Conservation (phyloP, 92 coral and sea anemone species). For the Palythoa caribaeorum region DNA sequence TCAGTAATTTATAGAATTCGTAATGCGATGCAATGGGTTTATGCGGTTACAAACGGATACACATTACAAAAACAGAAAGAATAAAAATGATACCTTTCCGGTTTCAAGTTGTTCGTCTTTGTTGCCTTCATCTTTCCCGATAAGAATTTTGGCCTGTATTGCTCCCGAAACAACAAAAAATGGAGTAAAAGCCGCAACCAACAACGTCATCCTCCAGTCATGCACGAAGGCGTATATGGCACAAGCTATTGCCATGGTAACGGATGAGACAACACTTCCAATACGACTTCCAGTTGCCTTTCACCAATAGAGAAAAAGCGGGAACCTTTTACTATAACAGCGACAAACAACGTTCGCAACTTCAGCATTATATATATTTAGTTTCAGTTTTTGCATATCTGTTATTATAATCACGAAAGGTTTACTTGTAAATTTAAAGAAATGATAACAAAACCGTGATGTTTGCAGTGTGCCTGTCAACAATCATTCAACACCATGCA, state of each 20-base stretch:
- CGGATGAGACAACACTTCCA: constrained; percentile 47
- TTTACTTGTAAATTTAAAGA: too few relatives aligned
- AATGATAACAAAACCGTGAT: too few relatives aligned
- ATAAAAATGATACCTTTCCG: constrained; percentile 49
- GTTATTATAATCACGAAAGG: too few relatives aligned
- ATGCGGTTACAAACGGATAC: too few relatives aligned
- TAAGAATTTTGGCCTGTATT: constrained; percentile 34
- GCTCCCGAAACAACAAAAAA: constrained; percentile 39
- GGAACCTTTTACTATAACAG: neutral
- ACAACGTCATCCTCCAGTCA: constrained; percentile 60
- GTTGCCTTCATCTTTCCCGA: constrained; percentile 36
- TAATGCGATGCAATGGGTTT: too few relatives aligned
- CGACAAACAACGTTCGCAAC: too few relatives aligned
- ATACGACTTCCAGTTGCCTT: constrained; percentile 59
- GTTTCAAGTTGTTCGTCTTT: constrained; percentile 47
- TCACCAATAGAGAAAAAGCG: neutral
- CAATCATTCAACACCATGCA: too few relatives aligned
- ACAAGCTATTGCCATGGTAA: constrained; percentile 46
- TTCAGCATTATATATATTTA: too few relatives aligned
- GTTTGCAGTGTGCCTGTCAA: too few relatives aligned
- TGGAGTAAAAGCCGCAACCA: constrained; percentile 52
- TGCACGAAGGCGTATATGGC: constrained; percentile 35
- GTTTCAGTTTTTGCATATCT: too few relatives aligned
- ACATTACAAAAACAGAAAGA: too few relatives aligned
- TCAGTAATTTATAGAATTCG: too few relatives aligned